phyloP scores from a whole-genome alignment of 2,797 vertebrate genomes.

The Parambassis ranga region DNA sequence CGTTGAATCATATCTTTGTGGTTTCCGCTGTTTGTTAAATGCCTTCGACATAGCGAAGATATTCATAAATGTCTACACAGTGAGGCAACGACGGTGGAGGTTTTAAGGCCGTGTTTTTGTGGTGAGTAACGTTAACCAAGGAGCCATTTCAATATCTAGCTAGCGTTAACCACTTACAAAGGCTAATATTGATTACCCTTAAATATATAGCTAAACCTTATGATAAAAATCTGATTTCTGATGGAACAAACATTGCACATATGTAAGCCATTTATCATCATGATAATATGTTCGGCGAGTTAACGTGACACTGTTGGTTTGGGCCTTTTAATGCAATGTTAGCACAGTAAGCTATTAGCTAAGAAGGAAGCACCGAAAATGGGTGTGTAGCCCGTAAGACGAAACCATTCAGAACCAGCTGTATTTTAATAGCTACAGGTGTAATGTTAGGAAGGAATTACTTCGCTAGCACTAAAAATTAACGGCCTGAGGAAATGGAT shows the following conservation, averaged over 20 bases:
- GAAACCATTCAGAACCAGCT: background rate
- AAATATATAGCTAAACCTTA: background rate
- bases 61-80: constrained; percentile 38
- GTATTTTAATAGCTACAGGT: background rate
- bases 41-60: background rate
- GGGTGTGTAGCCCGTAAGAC: constrained; percentile 30
- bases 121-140: constrained; percentile 48
- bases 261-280: background rate
- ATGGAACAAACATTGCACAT: too few species aligned
- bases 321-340: constrained; percentile 3
- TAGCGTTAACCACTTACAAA: constrained; percentile 34
- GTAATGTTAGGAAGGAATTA: background rate
- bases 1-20: background rate
- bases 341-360: background rate
- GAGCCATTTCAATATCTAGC: constrained; percentile 4
- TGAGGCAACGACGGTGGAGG: constrained; percentile 39
- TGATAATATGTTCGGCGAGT: background rate
- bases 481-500: rapidly evolving
- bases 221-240: too few species aligned
- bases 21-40: background rate
- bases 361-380: constrained; percentile 11
- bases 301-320: background rate
- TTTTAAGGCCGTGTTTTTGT: constrained; percentile 50
- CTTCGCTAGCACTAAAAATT: background rate
- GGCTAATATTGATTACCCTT: constrained; percentile 19